Base-by-base conservation (phyloP, 2,113 vertebrate genomes). In the Siphamia tubifer region DNA sequence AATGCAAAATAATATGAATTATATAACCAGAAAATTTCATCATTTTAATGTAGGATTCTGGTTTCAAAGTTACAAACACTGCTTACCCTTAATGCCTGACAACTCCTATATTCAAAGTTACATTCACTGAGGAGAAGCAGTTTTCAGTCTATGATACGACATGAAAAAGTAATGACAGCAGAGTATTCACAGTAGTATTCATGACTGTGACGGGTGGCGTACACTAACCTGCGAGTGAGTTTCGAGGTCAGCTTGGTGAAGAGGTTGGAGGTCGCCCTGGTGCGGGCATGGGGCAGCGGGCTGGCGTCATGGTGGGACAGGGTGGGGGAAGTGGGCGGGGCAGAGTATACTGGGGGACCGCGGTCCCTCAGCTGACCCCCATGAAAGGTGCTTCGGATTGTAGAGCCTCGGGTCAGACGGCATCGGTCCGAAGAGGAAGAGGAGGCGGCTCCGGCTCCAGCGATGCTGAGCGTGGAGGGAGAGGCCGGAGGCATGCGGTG, bases 221-320 rank as follows among this genome's bases (percentile, higher is more conserved):
- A 3, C 4, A 27, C 44, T 86, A 89, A 98, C 96, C 96, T 94
- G 91, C 96, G 94, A 32, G 94, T 96, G 87, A 98, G 92, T 92
- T 98, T 98, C 61, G 96, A 97, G 91, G 96, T 98, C 89, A 98
- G 92, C 79, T 98, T 98, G 93, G 92, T 94, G 91, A 97, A 98
- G 89, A 97, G 94, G 92, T 96, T 97, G 88, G 96, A 94, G 35
- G 95, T 95, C 40, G 96, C 95, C 23, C 95, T 91, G 54, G 93
- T 93, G 69, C 95, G 94, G 58, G 93, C 92, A 1, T 95, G 88
- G 10, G 94, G 93, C 79, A 96, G 75, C 3, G 95, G 91, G 27
- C 90, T 79, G 45, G 89, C 69, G 4, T 94, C 94, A 27, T 96
- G 95, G 3, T 95, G 94, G 35, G 94, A 93, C 77, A 96, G 89